Conservation (phyloP, 2,797 vertebrate genomes). For the Phrynocephalus vlangalii region DNA sequence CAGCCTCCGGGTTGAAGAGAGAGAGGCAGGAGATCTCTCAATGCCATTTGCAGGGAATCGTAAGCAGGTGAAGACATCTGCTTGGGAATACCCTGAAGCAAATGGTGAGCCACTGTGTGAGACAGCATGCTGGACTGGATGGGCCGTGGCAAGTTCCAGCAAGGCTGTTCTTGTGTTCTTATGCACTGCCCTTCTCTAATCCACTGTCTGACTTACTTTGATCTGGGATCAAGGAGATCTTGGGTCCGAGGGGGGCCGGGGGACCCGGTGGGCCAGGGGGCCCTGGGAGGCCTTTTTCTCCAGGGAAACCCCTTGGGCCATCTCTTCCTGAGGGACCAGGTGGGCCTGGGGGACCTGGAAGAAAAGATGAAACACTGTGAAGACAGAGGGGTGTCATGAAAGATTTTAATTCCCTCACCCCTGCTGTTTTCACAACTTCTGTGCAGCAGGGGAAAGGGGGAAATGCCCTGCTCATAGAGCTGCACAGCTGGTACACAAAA, state of each 20-base stretch:
- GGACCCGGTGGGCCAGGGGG: slow-evolving; percentile 85
- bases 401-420: neutral
- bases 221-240: slow-evolving; percentile 71
- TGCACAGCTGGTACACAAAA: no score
- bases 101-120: no score
- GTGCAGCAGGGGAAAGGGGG: no score
- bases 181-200: neutral
- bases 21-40: no score
- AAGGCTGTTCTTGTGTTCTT: no score
- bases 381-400: neutral
- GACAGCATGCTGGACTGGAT: no score
- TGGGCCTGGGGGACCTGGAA: slow-evolving; percentile 76
- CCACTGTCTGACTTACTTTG: slow-evolving; percentile 62
- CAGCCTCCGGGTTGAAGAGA: no score
- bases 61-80: no score
- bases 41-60: no score
- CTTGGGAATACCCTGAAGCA: no score
- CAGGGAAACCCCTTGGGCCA: slow-evolving; percentile 77
- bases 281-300: slow-evolving; percentile 87
- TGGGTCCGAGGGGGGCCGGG: slow-evolving; percentile 75
- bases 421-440: neutral
- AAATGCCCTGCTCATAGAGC: no score
- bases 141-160: no score
- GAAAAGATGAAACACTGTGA: neutral
- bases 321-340: slow-evolving; percentile 74